Evolutionary conservation across 2,797 vertebrate species (phyloP), one percentile per base, ranked within the genome.

Genomic region (Etheostoma perlongum): DNA sequence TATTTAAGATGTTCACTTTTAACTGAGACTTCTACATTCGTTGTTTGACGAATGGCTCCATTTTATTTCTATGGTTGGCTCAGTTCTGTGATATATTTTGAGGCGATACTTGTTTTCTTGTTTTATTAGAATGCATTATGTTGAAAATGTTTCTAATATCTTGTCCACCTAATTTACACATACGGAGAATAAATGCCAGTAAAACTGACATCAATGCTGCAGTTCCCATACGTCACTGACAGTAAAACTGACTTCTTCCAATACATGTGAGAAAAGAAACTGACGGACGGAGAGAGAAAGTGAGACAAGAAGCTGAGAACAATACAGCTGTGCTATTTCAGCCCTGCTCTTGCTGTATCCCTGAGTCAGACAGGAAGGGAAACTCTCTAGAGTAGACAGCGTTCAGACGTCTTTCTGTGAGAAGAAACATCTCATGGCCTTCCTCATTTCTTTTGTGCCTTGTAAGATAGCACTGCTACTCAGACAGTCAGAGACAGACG

Each of bases 321-420:
- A 66, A 55, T 30, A 70, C 55, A 85, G 72, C 49, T 67, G 57
- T 75, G 30, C 57, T 67, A 62, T 85, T 84, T 54, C 15, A 13
- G 12, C 48, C 40, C 10, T 51, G 53, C 70, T 74, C 49, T 25
- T 30, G 62, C 67, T 65, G 57, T 16, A 6, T 69, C 18, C 55
- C 48, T 59, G 74, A 78, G 58, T 60, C 79, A 82, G 60, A 74
- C 81, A 72, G 87, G 82, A 85, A 88, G 74, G n/a, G 67, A 82
- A 85, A 74, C 51, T 84, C 44, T 75, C 13, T 36, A 59, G 61
- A 79, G 59, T 66, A 49, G 51, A 72, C 55, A 30, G 25, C 57
- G 63, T 36, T 70, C 77, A 81, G 66, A 74, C 4, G 6, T 65
- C 55, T 74, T 30, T 33, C 21, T 54, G 67, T 16, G 36, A 54